Conservation (phyloP, 2,888 invertebrate species). For the Xanthia togata region DNA sequence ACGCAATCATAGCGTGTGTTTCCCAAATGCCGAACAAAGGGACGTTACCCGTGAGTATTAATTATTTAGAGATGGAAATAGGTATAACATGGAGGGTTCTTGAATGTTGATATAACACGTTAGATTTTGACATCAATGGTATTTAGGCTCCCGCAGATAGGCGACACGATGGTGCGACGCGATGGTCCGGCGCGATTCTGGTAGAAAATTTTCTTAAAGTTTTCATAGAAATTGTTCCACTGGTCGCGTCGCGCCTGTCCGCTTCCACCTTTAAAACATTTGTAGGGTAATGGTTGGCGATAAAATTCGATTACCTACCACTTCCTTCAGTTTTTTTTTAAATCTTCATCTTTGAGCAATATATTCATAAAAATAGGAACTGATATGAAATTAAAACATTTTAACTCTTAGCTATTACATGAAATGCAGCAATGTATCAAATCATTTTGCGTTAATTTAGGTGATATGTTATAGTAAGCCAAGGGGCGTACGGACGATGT, state of each 20-base stretch:
- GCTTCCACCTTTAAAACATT: background rate
- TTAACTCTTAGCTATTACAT: background rate
- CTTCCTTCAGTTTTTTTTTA: background rate
- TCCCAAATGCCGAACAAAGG: slow-evolving; percentile 25
- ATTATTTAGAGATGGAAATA: slow-evolving; percentile 6
- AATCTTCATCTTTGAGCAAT: background rate
- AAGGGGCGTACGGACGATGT: too few species aligned
- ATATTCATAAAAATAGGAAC: background rate
- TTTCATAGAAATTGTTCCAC: too few species aligned
- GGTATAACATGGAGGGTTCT: background rate
- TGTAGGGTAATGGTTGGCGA: too few species aligned
- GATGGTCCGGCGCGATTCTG: too few species aligned
- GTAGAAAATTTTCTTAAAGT: too few species aligned
- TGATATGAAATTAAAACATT: background rate
- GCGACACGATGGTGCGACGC: too few species aligned
- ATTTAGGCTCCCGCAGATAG: background rate
- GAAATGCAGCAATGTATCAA: background rate
- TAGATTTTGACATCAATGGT: background rate
- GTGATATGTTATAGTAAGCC: too few species aligned
- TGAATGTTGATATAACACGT: background rate
- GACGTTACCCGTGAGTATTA: slow-evolving; percentile 1
- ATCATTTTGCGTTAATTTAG: background rate
- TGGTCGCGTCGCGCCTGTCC: too few species aligned
- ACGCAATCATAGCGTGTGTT: slow-evolving; percentile 37
- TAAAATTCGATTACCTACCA: background rate